Base-by-base conservation (phyloP, 2,113 vertebrate genomes). In the Poeciliopsis occidentalis region DNA sequence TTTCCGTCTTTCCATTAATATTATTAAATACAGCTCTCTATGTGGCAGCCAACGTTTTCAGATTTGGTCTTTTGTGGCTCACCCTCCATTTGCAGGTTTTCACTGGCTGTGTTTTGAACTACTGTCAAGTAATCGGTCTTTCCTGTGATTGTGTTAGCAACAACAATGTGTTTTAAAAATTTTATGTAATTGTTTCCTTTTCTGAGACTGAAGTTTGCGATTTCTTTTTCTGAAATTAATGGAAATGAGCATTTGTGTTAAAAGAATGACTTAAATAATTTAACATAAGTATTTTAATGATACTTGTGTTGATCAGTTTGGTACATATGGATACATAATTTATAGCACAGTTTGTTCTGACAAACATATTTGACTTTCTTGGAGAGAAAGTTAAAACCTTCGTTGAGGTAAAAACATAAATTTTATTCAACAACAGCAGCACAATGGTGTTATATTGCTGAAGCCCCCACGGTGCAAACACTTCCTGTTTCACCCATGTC, bases 401-500 rank as follows among this genome's bases (percentile, higher is more conserved):
- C 26, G 1, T 19, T 22, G 3, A n/a, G 31, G 34, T 32, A 69
- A 54, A 60, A 37, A 82, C 32, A 60, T 22, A 67, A 73, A 60
- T 22, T n/a, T 8, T 54, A 24, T 54, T 57, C 17, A 44, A 32
- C 60, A 85, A 69, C 69, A 76, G 73, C 71, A 60, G 75, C 60
- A 30, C 78, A 72, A 80, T 82, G 75, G 47, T 85, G 78, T 79
- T 85, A 85, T 61, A 85, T 60, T 90, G 81, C 74, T 81, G 77
- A 87, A 73, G 22, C 68, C 82, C 51, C 67, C 73, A 64, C 70
- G 63, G 77, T 85, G 67, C 71, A 75, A 37, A 32, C 69, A 75
- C 85, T 93, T 95, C 95, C 93, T 86, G 91, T 93, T 85, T 88
- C 84, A 84, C 87, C 86, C 85, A 82, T 22, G 68, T 76, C 77